Conservation (phyloP, 2,113 vertebrate genomes). For the Sylvicapra grimmia region DNA sequence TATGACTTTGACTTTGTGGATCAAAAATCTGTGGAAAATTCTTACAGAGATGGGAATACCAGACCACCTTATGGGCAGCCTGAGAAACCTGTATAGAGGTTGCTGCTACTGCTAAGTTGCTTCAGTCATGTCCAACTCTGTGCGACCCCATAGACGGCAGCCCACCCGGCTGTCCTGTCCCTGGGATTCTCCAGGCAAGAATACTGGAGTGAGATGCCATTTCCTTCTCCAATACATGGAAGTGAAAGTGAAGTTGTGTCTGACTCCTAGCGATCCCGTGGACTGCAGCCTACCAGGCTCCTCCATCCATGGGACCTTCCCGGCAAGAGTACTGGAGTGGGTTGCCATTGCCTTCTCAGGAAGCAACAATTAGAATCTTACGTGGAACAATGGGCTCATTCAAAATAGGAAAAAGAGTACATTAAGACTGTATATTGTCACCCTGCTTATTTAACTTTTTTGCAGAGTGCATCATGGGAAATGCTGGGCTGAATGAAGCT, state of each 20-base stretch:
- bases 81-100: not conserved
- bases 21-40: not conserved
- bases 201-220: too few species aligned
- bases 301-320: too few species aligned
- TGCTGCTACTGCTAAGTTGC: too few species aligned
- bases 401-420: not conserved
- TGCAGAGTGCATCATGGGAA: not conserved
- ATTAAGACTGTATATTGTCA: not conserved
- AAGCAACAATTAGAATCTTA: not conserved
- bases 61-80: not conserved
- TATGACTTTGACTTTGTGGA: not conserved
- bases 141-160: too few species aligned
- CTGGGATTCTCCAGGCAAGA: too few species aligned
- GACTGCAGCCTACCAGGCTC: too few species aligned
- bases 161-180: too few species aligned
- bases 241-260: too few species aligned
- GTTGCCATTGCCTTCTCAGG: not conserved
- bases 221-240: too few species aligned
- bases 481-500: not conserved
- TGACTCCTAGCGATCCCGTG: too few species aligned
- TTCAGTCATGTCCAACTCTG: too few species aligned
- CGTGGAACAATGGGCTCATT: not conserved
- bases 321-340: too few species aligned
- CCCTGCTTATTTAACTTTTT: not conserved
- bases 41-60: not conserved